These are phyloP conservation scores for Hemiscyllium ocellatum DNA, from an alignment of 2,113 vertebrate genomes.

Conservation along the genomic window DNA sequence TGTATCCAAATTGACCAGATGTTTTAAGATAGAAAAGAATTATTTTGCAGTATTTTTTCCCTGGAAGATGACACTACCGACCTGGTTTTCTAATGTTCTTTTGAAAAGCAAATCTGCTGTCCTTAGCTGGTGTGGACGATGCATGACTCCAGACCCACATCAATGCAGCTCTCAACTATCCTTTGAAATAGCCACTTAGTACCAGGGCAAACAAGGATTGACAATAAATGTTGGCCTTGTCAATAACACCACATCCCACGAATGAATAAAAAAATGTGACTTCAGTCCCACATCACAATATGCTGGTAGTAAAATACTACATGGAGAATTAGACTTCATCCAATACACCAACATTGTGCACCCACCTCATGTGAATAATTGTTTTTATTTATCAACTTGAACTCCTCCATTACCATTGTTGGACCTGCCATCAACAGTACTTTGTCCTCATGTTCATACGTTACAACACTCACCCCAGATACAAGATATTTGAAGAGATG, in stretches of 20 bases:
- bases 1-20: not conserved
- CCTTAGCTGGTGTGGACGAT: no score
- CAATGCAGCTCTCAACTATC: no score
- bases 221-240: no score
- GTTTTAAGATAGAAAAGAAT: not conserved
- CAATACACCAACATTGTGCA: not conserved
- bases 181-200: no score
- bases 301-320: not conserved
- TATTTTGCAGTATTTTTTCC: not conserved
- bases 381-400: slow-evolving; percentile 12
- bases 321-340: not conserved
- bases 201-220: no score
- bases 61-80: not conserved
- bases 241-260: no score
- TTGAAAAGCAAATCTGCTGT: no score
- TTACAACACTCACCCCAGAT: not conserved
- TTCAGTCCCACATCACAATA: no score
- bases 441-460: not conserved
- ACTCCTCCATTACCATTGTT: not conserved
- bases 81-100: no score
- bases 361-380: not conserved
- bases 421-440: slow-evolving; percentile 12
- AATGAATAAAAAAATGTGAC: not conserved
- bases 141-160: no score
- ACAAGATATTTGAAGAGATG: not conserved